Conservation (phyloP, 2,797 vertebrate genomes). For the Cirrhinus mrigala region DNA sequence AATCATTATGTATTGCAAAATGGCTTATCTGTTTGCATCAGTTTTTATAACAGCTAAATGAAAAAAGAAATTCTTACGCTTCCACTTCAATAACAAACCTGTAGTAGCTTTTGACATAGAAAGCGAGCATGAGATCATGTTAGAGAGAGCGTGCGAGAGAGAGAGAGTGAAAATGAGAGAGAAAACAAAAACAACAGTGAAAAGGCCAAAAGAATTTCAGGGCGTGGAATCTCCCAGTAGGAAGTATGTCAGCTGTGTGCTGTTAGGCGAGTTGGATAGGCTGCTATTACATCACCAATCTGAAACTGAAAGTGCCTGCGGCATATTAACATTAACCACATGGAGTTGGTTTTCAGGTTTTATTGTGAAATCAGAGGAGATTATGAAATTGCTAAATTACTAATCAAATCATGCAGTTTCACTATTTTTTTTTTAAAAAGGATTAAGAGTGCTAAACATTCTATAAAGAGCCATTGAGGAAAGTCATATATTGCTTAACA, state of each 20-base stretch:
- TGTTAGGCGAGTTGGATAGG: neutral
- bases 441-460: neutral
- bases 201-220: constrained; percentile 23
- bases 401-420: neutral
- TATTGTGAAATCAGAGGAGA: neutral
- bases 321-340: neutral
- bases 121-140: neutral
- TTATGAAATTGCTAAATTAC: neutral
- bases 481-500: neutral
- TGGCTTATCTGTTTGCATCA: neutral
- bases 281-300: constrained; percentile 18
- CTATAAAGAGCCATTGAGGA: neutral
- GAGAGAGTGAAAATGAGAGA: constrained; percentile 60
- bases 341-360: neutral
- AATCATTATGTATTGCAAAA: neutral
- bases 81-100: neutral
- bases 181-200: neutral
- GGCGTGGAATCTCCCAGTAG: constrained; percentile 38
- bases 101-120: neutral
- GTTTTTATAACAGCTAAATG: neutral
- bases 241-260: constrained; percentile 19
- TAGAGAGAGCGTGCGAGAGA: neutral
- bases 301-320: constrained; percentile 27
- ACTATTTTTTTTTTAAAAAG: neutral
- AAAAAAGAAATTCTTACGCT: neutral